A percentile compares a stretch with the other conserved stretches of the same genome.
Evolutionary conservation across 2,113 vertebrate genomes (phyloP).

Genomic region (Seriola dumerili): DNA sequence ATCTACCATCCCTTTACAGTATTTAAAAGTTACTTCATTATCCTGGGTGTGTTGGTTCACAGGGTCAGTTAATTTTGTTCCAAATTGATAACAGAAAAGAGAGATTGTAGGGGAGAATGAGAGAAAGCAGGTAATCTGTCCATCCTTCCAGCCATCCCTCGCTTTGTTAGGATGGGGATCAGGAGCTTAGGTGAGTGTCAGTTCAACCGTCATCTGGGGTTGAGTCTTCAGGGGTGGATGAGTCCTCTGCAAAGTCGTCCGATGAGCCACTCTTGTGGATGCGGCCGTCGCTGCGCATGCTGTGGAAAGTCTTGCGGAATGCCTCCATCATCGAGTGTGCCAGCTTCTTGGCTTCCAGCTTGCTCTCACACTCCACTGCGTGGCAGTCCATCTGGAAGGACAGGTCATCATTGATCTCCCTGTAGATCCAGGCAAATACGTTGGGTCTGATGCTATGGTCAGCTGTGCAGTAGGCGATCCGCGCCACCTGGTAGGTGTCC

Average conservation of each 20-base stretch:
- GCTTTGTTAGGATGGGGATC: slow-evolving; percentile 59
- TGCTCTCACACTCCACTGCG: slow-evolving; percentile 96
- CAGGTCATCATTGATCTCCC: slow-evolving; percentile 98
- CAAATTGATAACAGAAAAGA: slow-evolving; percentile 65
- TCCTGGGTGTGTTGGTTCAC: slow-evolving; percentile 61
- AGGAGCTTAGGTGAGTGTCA: slow-evolving; percentile 38
- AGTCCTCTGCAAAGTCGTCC: slow-evolving; percentile 91
- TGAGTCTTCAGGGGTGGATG: slow-evolving; percentile 88
- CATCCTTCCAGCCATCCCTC: slow-evolving; percentile 79
- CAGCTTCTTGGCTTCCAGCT: slow-evolving; percentile 98
- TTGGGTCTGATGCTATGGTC: slow-evolving; percentile 95
- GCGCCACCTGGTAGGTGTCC: slow-evolving; percentile 99
- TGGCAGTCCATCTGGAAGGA: slow-evolving; percentile 99
- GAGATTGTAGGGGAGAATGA: slow-evolving; percentile 62
- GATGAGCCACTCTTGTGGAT: slow-evolving; percentile 95
- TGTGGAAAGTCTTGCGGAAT: slow-evolving; percentile 99
- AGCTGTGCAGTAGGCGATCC: slow-evolving; percentile 98
- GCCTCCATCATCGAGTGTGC: slow-evolving; percentile 99
- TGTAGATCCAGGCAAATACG: slow-evolving; percentile 98
- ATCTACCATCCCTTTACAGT: slow-evolving; percentile 49
- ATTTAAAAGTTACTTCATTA: slow-evolving; percentile 64
- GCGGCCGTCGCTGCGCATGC: slow-evolving; percentile 97
- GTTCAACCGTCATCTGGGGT: slow-evolving; percentile 81
- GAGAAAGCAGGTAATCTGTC: slow-evolving; percentile 71
- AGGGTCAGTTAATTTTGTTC: slow-evolving; percentile 57